These are phyloP conservation scores for Oophaga pumilio DNA, from an alignment of 2,113 vertebrate genomes.

Conservation along the genomic window DNA sequence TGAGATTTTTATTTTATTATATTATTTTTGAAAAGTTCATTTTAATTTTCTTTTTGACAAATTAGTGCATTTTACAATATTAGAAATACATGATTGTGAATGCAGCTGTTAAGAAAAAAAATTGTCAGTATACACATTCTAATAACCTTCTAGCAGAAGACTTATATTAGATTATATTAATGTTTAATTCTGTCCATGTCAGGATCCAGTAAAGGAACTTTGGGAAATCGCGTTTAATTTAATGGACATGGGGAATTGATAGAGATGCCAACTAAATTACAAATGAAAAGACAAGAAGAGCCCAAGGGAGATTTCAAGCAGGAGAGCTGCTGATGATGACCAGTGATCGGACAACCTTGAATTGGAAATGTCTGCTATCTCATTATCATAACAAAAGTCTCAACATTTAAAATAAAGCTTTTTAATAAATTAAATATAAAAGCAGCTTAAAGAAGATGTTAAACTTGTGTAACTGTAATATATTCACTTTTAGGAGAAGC, in stretches of 20 bases:
- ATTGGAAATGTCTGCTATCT: conserved; percentile 95
- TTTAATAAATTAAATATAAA: conserved; percentile 79
- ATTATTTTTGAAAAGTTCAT: not conserved
- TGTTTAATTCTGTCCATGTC: conserved; percentile 40
- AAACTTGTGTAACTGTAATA: conserved; percentile 23
- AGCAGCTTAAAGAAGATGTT: conserved; percentile 17
- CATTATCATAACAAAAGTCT: conserved; percentile 98
- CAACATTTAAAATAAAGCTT: conserved; percentile 91
- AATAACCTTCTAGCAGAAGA: not conserved
- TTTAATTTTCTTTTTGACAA: not conserved
- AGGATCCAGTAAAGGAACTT: conserved; percentile 71
- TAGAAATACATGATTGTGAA: not conserved
- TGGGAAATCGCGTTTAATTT: conserved; percentile 77
- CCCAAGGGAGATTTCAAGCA: conserved; percentile 89
- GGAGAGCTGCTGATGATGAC: conserved; percentile 88
- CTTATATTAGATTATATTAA: conserved; percentile 18
- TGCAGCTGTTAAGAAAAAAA: not conserved
- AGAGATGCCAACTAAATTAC: conserved; percentile 85
- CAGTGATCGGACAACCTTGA: conserved; percentile 98
- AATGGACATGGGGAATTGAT: conserved; percentile 86
- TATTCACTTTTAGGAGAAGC: not conserved
- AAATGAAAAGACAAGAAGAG: conserved; percentile 88
- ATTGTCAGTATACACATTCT: not conserved
- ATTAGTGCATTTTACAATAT: not conserved
- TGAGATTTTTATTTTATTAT: not conserved